phyloP scores from a whole-genome alignment of 2,797 vertebrate species.

The Gymnopithys bicolor region DNA sequence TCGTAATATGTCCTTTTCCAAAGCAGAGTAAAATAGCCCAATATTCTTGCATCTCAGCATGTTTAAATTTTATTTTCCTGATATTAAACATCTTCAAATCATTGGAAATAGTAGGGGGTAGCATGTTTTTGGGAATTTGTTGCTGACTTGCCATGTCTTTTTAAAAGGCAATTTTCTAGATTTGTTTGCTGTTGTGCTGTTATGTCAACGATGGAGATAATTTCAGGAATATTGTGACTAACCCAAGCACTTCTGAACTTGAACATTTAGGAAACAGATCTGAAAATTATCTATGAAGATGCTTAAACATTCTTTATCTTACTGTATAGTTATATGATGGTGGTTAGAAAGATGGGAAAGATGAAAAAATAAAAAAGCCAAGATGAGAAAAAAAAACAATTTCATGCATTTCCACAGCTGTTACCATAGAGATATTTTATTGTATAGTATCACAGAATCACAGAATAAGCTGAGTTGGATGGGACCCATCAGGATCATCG shows the following conservation, averaged over 20 bases:
- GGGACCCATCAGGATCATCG: no score
- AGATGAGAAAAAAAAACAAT: neutral
- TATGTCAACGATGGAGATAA: neutral
- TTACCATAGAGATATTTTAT: neutral
- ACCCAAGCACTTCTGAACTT: neutral
- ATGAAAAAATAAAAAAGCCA: neutral
- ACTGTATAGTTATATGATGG: fast-evolving
- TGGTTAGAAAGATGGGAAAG: neutral
- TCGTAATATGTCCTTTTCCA: neutral
- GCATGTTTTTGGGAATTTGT: neutral
- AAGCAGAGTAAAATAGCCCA: neutral
- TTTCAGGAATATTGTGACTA: neutral
- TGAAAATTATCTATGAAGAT: neutral
- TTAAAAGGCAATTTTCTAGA: neutral
- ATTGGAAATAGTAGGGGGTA: neutral
- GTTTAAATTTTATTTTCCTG: neutral
- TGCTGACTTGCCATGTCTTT: neutral
- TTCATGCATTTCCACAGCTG: neutral
- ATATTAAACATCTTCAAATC: neutral
- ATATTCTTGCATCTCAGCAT: neutral
- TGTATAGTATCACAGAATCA: neutral
- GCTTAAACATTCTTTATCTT: neutral
- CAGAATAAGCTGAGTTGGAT: neutral
- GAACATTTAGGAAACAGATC: neutral
- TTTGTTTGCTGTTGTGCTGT: fast-evolving